A percentile compares a stretch with the other conserved stretches of the same genome.
Evolutionary conservation across 2,113 vertebrate species (phyloP).

Genomic region (Macroglossus sobrinus): DNA sequence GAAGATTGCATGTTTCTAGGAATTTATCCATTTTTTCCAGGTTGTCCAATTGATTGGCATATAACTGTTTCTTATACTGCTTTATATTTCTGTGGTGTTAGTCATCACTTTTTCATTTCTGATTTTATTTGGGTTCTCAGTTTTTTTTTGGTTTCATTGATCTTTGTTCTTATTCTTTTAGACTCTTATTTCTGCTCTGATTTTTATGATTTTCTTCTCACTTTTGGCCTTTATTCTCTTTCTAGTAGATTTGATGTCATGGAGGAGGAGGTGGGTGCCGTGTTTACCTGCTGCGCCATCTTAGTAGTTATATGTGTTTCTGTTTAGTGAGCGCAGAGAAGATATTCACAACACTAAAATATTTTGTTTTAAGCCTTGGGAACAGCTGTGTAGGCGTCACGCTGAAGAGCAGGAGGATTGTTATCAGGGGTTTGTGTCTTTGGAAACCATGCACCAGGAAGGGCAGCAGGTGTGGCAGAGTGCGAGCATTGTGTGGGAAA

Average conservation of each 20-base stretch:
- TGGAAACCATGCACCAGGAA: neutral
- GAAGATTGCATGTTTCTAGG: neutral
- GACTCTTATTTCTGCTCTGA: neutral
- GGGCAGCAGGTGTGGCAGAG: fast-evolving
- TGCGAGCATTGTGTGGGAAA: fast-evolving
- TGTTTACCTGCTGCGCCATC: neutral
- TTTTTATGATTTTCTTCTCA: neutral
- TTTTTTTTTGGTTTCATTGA: neutral
- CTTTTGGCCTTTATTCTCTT: neutral
- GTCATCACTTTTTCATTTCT: neutral
- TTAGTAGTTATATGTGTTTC: neutral
- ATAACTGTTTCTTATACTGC: neutral
- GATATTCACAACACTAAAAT: neutral
- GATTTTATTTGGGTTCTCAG: neutral
- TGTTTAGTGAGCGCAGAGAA: neutral
- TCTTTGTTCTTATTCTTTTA: neutral
- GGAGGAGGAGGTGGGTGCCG: neutral
- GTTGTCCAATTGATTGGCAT: neutral
- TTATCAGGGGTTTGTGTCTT: neutral
- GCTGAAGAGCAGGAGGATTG: neutral
- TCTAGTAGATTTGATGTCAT: neutral
- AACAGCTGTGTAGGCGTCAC: neutral
- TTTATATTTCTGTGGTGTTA: neutral
- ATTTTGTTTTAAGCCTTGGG: neutral
- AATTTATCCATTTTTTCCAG: neutral